Evolutionary conservation across 2,888 invertebrate genomes (phyloP).

Genomic region (Dicranocentrus wangi): DNA sequence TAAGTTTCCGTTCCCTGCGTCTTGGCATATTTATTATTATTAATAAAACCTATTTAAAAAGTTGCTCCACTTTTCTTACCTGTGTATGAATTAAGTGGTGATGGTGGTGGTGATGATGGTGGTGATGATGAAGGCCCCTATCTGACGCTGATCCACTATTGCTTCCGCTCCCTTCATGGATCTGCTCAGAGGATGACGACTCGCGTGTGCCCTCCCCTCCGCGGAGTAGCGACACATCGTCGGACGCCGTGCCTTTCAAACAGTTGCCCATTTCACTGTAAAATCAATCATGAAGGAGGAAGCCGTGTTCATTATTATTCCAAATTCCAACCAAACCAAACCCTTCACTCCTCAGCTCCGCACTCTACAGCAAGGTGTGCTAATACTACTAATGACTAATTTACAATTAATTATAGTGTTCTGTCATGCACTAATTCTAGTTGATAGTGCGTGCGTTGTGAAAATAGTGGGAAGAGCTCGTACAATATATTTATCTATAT

Average conservation of each 20-base stretch:
- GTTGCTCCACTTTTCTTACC: too few relatives aligned
- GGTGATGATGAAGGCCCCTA: slow-evolving; percentile 55
- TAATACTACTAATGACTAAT: background rate
- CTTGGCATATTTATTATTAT: background rate
- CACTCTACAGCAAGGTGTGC: background rate
- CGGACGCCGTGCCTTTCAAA: slow-evolving; percentile 80
- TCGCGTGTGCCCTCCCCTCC: slow-evolving; percentile 79
- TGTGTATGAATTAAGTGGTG: slow-evolving; percentile 57
- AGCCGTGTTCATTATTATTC: background rate
- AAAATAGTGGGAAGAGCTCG: too few relatives aligned
- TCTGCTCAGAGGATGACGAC: slow-evolving; percentile 78
- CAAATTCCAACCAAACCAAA: background rate
- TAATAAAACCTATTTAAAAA: background rate
- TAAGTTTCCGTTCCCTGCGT: background rate
- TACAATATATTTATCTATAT: too few relatives aligned
- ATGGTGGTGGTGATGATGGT: slow-evolving; percentile 57
- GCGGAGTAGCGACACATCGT: slow-evolving; percentile 80
- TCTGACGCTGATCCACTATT: slow-evolving; percentile 28
- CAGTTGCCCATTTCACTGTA: slow-evolving; percentile 81
- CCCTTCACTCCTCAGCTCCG: background rate
- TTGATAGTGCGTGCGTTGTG: background rate
- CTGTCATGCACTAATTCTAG: background rate
- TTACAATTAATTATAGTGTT: background rate
- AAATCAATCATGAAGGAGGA: background rate
- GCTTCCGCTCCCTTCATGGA: slow-evolving; percentile 75